Base-by-base conservation (phyloP, 2,888 invertebrate species). In the Megamerina dolium region DNA sequence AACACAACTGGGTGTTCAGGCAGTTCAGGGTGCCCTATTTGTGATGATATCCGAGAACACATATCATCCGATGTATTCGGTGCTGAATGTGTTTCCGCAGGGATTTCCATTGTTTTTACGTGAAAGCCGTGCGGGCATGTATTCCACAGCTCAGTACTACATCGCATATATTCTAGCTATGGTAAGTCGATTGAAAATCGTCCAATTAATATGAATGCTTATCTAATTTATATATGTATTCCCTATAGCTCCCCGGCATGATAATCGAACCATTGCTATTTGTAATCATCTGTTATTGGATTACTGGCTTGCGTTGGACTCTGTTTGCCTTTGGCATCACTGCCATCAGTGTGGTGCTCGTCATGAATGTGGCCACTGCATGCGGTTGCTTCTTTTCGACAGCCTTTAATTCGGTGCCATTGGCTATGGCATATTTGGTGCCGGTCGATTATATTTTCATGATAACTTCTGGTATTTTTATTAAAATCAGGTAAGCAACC, bases 21-120 rank as follows among this genome's bases (percentile, higher is more conserved):
- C 90, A 18, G 82, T 91, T 1, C 89, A 92, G 65, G 94, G 93
- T 4, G 85, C 85, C 0, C 72, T 93, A 5, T 93, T 92, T 68
- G 82, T 91, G 53, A 79, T 92, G 68, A 87, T 91, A 32, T 82
- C 88, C 0, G 92, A 94, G 74, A 88, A 91, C 62, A 88, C 91
- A 1, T 94, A 93, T 71, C 82, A 83, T 41, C 90, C 91, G 1
- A 87, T 94, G 85, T 94, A 94, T 68, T 85, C 89, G 0, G 87
- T 90, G 1, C 74, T 95, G 30, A 82, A 87, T 53, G 79, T 87
- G 58, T 88, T 92, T 61, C 91, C 91, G 0, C 80, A 82, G 55
- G 78, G 79, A 62, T 80, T 88, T 49, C 90, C 92, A 0, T 72
- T 92, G 33, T 82, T 93, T 59, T 73, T 85, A 29, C 74, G 93